These are phyloP conservation scores for Synergus itoensis DNA, from an alignment of 2,888 invertebrate species.

Conservation along the genomic window DNA sequence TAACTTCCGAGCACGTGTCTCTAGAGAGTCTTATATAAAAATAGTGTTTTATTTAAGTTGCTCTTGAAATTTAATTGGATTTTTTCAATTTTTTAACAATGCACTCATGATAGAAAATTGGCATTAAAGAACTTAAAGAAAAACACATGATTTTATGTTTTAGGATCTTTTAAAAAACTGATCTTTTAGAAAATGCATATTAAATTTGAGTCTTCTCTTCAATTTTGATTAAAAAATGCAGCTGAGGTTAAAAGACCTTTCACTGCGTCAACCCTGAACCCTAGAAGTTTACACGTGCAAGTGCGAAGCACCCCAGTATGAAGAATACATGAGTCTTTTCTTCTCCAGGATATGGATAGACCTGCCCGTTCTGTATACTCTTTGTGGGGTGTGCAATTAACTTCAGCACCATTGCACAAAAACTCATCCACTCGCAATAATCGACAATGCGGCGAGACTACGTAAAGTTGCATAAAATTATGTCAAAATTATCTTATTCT, in stretches of 20 bases:
- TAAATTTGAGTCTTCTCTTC: too few species aligned
- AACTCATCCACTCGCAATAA: background rate
- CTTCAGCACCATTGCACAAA: background rate
- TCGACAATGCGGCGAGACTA: background rate
- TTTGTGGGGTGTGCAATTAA: background rate
- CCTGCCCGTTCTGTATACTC: background rate
- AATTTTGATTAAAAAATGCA: too few species aligned
- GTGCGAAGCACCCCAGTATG: background rate
- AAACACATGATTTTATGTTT: too few species aligned
- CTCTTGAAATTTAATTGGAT: too few species aligned
- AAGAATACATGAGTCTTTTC: background rate
- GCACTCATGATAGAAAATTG: too few species aligned
- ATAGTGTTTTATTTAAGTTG: too few species aligned
- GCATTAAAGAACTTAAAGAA: too few species aligned
- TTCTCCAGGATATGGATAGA: conserved; percentile 1
- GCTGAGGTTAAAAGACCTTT: background rate
- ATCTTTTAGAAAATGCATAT: too few species aligned
- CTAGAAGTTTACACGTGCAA: background rate
- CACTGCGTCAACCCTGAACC: background rate
- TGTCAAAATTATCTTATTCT: background rate
- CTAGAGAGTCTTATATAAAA: too few species aligned
- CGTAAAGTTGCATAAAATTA: background rate
- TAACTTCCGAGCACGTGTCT: too few species aligned
- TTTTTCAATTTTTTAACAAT: too few species aligned
- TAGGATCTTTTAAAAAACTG: too few species aligned